Evolutionary conservation across 2,888 invertebrate species (phyloP).

Genomic region (Tipula helvola): DNA sequence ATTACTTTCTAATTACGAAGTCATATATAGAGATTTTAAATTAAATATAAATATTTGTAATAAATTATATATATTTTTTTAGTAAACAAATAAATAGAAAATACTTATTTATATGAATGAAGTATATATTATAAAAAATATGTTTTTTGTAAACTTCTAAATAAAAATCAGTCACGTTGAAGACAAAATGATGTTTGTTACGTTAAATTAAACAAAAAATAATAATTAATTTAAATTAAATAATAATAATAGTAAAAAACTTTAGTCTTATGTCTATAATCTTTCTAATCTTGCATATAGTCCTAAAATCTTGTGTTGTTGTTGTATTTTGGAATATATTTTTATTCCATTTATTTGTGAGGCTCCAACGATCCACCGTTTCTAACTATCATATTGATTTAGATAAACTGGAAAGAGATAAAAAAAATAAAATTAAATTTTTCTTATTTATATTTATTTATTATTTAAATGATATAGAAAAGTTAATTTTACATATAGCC

Average conservation of each 20-base stretch:
- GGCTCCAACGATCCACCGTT: not conserved
- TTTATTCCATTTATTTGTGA: not conserved
- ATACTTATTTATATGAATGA: not conserved
- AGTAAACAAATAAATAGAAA: slow-evolving; percentile 1
- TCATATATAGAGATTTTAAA: not conserved
- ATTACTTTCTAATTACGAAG: not conserved
- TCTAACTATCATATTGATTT: not conserved
- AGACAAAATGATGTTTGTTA: not conserved
- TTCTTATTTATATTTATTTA: not conserved
- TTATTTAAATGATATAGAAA: no score
- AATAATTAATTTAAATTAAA: not conserved
- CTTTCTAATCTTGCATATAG: not conserved
- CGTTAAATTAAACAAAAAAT: not conserved
- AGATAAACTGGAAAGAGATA: not conserved
- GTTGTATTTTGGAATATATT: not conserved
- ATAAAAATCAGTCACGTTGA: slow-evolving; percentile 9
- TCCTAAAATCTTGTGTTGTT: not conserved
- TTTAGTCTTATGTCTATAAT: not conserved
- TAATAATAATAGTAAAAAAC: not conserved
- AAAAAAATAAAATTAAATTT: not conserved
- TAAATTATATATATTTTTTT: not conserved
- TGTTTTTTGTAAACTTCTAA: not conserved
- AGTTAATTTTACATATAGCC: no score
- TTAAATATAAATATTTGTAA: not conserved
- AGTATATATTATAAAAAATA: not conserved